Evolutionary conservation across 1,140 invertebrate genomes (phyloP), one percentile per base, ranked within the genome.

Genomic region (Euura lappo): DNA sequence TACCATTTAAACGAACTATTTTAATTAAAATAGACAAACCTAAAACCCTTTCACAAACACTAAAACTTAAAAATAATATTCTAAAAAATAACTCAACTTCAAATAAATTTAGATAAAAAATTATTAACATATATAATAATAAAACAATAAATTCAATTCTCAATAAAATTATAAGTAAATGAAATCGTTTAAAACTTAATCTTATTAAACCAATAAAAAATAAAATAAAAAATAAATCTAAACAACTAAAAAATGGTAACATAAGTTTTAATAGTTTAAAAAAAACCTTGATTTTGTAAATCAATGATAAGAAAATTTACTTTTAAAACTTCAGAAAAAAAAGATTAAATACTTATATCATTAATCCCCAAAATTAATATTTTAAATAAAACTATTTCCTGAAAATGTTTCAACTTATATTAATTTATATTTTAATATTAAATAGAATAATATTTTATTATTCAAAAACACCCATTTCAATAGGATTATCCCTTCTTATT

Each of bases 291-390:
- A 1, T 28, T 28, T 28, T 28, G 28, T 28, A 28, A 28, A 28
- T 28, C 28, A 28, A 28, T 28, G 28, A 28, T 28, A 28, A 28
- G 28, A 89, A 89, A 83, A 88, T 87, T 89, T 86, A 86, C 89
- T 84, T 90, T 90, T 87, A 89, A 90, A 90, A 89, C 83, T 86
- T 88, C 84, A 87, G 84, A 83, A 86, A 87, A 89, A 89, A 87
- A 86, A 81, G 84, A 80, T 77, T 74, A 64, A 28, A 28, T 1
- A n/a, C 82, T 80, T 86, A 88, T 89, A 83, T 87, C 86, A 78
- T 87, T 90, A 90, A 90, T 90, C 84, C 88, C 88, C 89, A 89
- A 90, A 89, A 89, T 89, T 89, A 89, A 86, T 86, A 87, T 89
- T 89, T 88, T 89, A 72, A 71, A 78, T 70, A 88, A 89, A 89